Conservation (phyloP, 2,797 vertebrate species). For the Benthosema pterotum region DNA sequence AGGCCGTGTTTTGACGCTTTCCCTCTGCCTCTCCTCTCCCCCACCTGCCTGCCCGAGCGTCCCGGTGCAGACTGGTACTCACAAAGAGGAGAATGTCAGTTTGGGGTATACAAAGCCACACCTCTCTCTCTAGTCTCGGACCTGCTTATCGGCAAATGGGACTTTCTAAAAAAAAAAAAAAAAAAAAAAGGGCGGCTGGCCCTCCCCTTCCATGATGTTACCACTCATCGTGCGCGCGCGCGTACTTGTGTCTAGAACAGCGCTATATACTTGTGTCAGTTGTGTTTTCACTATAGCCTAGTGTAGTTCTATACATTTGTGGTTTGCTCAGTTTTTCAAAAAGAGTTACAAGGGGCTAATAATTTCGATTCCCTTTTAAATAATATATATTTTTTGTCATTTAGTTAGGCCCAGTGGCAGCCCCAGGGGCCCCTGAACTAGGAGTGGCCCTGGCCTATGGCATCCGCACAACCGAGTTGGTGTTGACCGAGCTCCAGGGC, state of each 20-base stretch:
- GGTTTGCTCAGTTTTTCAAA: too few relatives aligned
- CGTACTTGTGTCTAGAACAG: neutral
- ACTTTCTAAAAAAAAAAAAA: neutral
- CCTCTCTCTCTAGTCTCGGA: conserved; percentile 42
- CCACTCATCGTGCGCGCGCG: conserved; percentile 2
- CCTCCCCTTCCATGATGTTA: conserved; percentile 32
- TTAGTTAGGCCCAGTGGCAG: too few relatives aligned
- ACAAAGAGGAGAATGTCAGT: conserved; percentile 4
- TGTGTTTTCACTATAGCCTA: too few relatives aligned
- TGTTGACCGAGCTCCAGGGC: too few relatives aligned
- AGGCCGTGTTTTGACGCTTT: neutral
- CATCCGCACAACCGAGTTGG: too few relatives aligned
- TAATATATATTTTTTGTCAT: neutral
- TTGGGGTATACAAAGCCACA: conserved; percentile 54
- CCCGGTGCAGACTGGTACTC: conserved; percentile 39
- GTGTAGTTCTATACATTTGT: too few relatives aligned
- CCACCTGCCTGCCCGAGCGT: conserved; percentile 23
- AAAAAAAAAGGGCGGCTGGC: too few relatives aligned
- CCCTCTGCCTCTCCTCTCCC: too few relatives aligned
- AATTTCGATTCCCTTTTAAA: neutral
- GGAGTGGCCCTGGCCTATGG: too few relatives aligned
- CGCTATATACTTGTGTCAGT: too few relatives aligned
- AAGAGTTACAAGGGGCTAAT: too few relatives aligned
- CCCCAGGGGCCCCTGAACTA: too few relatives aligned
- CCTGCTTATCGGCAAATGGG: conserved; percentile 22